phyloP scores from a whole-genome alignment of 2,113 vertebrate species.

The Polypterus senegalus region DNA sequence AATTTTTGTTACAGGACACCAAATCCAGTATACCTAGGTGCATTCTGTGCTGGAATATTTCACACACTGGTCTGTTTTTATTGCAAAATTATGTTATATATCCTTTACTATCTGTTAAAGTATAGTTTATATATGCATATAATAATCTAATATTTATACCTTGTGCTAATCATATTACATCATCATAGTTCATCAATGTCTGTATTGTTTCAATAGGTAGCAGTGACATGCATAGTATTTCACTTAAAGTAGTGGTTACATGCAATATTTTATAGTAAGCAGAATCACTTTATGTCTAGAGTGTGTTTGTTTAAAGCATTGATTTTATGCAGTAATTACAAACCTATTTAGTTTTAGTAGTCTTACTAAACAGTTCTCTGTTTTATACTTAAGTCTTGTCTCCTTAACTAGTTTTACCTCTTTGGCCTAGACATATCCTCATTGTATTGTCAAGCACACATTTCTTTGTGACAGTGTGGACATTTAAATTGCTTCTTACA shows the following conservation, averaged over 20 bases:
- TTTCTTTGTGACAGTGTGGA: slow-evolving; percentile 35
- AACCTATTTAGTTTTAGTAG: too few relatives aligned
- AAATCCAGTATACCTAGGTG: slow-evolving; percentile 58
- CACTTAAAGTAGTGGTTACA: too few relatives aligned
- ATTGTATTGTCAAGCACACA: slow-evolving; percentile 42
- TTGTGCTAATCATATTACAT: too few relatives aligned
- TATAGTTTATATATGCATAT: too few relatives aligned
- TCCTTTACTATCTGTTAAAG: slow-evolving; percentile 36
- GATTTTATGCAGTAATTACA: too few relatives aligned
- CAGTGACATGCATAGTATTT: background rate
- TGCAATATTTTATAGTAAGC: too few relatives aligned
- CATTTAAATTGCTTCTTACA: slow-evolving; percentile 49
- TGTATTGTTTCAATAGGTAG: too few relatives aligned
- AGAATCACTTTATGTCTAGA: too few relatives aligned
- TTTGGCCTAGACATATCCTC: slow-evolving; percentile 37
- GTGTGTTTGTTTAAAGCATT: too few relatives aligned
- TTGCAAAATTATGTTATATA: slow-evolving; percentile 52
- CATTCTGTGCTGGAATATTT: slow-evolving; percentile 46
- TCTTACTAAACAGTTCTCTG: too few relatives aligned
- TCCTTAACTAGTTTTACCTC: slow-evolving; percentile 41
- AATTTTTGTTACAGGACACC: slow-evolving; percentile 37
- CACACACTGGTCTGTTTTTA: slow-evolving; percentile 55
- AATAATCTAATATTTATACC: too few relatives aligned
- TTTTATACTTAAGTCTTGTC: background rate
- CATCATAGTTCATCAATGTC: too few relatives aligned